Evolutionary conservation across 2,113 vertebrate species (phyloP), one percentile per base, ranked within the genome.

Genomic region (Nibea albiflora): DNA sequence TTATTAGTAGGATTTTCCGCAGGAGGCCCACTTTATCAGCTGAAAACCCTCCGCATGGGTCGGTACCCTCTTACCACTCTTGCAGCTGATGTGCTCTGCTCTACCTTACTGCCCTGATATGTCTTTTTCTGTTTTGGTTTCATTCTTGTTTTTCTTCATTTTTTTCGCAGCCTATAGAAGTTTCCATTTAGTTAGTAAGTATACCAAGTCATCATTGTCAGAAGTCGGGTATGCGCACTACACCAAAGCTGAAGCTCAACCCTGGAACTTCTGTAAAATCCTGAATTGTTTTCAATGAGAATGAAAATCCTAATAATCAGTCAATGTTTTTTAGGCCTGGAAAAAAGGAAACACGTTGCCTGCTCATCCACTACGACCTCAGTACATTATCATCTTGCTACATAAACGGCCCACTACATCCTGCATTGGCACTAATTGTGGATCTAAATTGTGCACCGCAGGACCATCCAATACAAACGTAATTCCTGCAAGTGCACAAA

Each of bases 1-100:
- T 81, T 81, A 85, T 83, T 73, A 71, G 35, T 39, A 39, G 35
- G 35, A 44, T 73, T 81, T 82, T 62, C 63, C 76, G 62, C 22
- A 39, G 60, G 35, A 44, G 19, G 39, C 17, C 7, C 6, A 24
- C 60, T 39, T 10, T 61, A 4, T 31, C 57, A 75, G 58, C 49
- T 64, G 58, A 70, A 64, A 81, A 65, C 58, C 72, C 17, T 31
- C 22, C 0, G 26, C 78, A 57, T 14, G 17, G 11, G 4, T 20
- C 2, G 11, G 12, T 22, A 39, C 16, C 57, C 49, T 22, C 54
- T 31, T 50, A 26, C 46, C 54, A 47, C 11, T 73, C 71, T 24
- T 62, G 39, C 22, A 22, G 31, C 35, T 46, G n/a, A 50, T 24
- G 35, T 24, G 17, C 16, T 73, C 57, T 82, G 12, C 50, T 46